These are phyloP conservation scores for Diplogasteroides magnus DNA, from an alignment of 1,140 invertebrate species.

Conservation along the genomic window DNA sequence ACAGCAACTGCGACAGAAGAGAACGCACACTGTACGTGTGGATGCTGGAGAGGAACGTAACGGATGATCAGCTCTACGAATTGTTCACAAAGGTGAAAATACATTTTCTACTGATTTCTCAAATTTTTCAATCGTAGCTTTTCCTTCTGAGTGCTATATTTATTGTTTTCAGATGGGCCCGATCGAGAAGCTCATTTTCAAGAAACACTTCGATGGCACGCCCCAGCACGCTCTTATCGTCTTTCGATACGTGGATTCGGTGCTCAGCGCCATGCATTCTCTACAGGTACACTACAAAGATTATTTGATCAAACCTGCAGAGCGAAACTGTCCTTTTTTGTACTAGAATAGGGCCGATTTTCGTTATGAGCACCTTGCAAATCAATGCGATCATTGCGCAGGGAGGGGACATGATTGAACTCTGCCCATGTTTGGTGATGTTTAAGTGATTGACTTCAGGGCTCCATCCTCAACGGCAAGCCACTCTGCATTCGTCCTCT, in stretches of 20 bases:
- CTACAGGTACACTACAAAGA: too few species aligned
- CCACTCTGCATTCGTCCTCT: neutral
- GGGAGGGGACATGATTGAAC: too few species aligned
- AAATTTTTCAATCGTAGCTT: too few species aligned
- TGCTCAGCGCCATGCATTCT: neutral
- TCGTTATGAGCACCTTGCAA: too few species aligned
- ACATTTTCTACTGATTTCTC: neutral
- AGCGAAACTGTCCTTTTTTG: too few species aligned
- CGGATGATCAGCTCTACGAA: neutral
- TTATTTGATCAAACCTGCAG: too few species aligned
- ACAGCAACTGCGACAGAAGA: neutral
- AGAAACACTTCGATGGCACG: neutral
- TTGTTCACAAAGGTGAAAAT: neutral
- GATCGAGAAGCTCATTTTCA: neutral
- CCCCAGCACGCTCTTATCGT: neutral
- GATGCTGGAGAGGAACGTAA: neutral
- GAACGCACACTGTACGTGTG: neutral
- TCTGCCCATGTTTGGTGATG: too few species aligned
- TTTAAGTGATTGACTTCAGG: too few species aligned
- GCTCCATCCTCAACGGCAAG: neutral
- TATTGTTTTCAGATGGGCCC: neutral
- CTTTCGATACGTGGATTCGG: neutral
- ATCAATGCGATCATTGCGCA: too few species aligned
- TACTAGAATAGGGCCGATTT: too few species aligned
- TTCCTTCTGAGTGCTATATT: too few species aligned